Base-by-base conservation (phyloP, 2,797 vertebrate species). In the Sebastes wilsoni region DNA sequence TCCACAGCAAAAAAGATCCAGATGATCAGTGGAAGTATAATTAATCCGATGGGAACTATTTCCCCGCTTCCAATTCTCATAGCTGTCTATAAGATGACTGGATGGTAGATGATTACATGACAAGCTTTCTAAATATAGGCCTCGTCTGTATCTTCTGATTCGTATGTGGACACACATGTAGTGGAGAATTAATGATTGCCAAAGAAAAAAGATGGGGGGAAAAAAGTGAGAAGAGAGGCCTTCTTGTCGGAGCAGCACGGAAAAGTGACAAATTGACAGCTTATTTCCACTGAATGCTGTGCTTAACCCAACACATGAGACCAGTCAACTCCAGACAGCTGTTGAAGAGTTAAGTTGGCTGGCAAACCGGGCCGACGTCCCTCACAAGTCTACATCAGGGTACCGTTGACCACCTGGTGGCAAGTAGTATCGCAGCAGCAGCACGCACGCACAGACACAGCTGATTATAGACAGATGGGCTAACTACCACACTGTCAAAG, bases 381-480 rank as follows among this genome's bases (percentile, higher is more conserved):
- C 77, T 76, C 75, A 25, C 79, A 87, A 79, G 72, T 78, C 75
- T 72, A 28, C 75, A 84, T 85, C 81, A 66, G 84, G 87, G 84
- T 84, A 81, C 90, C 80, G 90, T 72, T 90, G 87, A 90, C 92
- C 92, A 92, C 92, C 90, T 92, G 92, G 92, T 91, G 89, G 86
- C 87, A 93, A 92, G 88, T 87, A 92, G 89, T 69, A 87, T 80
- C 77, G 73, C 25, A 86, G 85, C 75, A 82, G 80, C 66, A 82
- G 11, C 36, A 11, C 5, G 30, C 75, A 77, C 62, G 68, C 74
- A 74, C 72, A 58, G 25, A 83, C 81, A 67, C 77, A 93, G 80
- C 90, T 94, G 94, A 96, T 95, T 94, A 95, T 90, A 90, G 92
- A 93, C 96, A 96, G 96, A 96, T 96, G 96, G 94, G 91, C 90